Conservation (phyloP, 2,797 vertebrate genomes). For the Hirundo rustica region DNA sequence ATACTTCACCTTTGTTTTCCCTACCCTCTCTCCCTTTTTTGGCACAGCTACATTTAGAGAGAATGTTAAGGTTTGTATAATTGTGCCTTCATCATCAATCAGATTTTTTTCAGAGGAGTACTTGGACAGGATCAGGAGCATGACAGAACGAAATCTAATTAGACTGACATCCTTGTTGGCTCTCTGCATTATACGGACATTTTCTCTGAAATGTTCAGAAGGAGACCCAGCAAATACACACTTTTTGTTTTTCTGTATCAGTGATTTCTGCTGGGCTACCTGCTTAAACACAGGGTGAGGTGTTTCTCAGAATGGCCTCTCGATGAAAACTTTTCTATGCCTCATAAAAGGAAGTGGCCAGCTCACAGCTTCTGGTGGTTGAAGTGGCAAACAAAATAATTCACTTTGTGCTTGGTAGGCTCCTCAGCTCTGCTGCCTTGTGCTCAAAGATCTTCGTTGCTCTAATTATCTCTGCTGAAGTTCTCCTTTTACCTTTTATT, state of each 20-base stretch:
- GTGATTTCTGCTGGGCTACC: not conserved
- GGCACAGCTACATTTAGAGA: constrained; percentile 31
- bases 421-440: not conserved
- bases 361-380: not conserved
- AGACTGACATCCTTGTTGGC: constrained; percentile 71
- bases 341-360: not conserved
- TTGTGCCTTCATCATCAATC: constrained; percentile 73
- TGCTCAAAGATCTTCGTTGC: not conserved
- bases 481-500: constrained; percentile 29
- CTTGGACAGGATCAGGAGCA: constrained; percentile 55
- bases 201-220: constrained; percentile 65
- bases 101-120: constrained; percentile 62
- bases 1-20: constrained; percentile 70
- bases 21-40: constrained; percentile 39
- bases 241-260: constrained; percentile 4
- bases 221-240: constrained; percentile 60
- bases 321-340: not conserved
- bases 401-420: not conserved
- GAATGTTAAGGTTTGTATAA: constrained; percentile 73
- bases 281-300: not conserved
- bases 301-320: not conserved
- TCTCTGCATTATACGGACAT: constrained; percentile 68
- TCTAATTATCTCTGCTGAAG: constrained; percentile 34
- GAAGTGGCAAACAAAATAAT: not conserved
- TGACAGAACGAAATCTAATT: constrained; percentile 66